A percentile compares a stretch with the other conserved stretches of the same genome.
Conservation (phyloP, 2,113 vertebrate genomes). For the Hyaena hyaena region DNA sequence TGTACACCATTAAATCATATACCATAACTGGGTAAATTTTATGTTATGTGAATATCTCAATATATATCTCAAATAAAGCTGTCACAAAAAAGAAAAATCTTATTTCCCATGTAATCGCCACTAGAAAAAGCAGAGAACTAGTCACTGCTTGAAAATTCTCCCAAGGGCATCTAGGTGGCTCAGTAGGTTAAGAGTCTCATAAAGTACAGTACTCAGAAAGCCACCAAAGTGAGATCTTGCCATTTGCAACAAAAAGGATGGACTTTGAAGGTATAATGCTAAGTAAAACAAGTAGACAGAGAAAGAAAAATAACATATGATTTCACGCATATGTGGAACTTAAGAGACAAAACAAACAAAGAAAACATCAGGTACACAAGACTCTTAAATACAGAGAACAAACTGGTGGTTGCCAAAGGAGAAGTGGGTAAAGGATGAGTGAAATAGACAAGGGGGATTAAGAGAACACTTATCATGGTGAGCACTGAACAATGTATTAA, state of each 20-base stretch:
- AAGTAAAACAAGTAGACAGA: not conserved
- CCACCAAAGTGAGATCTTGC: not conserved
- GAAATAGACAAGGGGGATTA: not conserved
- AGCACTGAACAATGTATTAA: not conserved
- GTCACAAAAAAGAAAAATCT: not conserved
- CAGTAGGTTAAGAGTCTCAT: no score
- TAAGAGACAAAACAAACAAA: not conserved
- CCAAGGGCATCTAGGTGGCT: not conserved
- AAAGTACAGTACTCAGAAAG: not conserved
- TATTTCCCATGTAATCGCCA: not conserved
- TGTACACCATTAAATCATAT: not conserved
- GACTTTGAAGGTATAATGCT: not conserved
- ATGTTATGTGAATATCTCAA: not conserved
- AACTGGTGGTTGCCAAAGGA: not conserved
- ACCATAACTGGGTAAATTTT: not conserved
- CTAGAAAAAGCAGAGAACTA: not conserved
- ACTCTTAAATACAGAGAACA: not conserved
- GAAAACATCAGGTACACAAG: not conserved
- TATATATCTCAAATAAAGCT: not conserved
- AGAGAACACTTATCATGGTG: not conserved
- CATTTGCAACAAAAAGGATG: not conserved
- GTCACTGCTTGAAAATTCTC: not conserved
- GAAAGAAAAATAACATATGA: not conserved
- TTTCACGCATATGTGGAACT: not conserved
- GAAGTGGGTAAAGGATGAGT: not conserved